Conservation (phyloP, 2,888 invertebrate species). For the Torymus aiolomorphi region DNA sequence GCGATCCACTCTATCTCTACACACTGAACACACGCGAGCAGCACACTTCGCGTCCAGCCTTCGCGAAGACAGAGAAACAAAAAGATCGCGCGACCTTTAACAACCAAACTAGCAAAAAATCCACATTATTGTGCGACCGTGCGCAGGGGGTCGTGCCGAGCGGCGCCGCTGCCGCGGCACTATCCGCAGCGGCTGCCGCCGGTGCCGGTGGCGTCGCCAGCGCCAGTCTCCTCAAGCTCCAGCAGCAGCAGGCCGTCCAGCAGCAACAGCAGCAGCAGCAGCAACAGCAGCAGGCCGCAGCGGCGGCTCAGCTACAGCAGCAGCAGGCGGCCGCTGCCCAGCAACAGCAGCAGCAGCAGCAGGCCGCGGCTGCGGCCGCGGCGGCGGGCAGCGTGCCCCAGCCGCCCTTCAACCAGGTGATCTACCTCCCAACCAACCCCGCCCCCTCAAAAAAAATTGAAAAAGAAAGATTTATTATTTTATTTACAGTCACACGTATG, state of each 20-base stretch:
- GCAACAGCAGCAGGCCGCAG: conserved; percentile 69
- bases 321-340: conserved; percentile 67
- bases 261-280: conserved; percentile 70
- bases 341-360: conserved; percentile 72
- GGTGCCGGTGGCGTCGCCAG: conserved; percentile 71
- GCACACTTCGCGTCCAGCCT: too few relatives aligned
- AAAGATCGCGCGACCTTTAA: too few relatives aligned
- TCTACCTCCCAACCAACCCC: not conserved
- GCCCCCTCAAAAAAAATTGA: too few relatives aligned
- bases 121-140: conserved; percentile 4
- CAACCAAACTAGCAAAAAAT: not conserved
- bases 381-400: conserved; percentile 69
- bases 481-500: too few relatives aligned
- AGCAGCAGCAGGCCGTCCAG: conserved; percentile 72
- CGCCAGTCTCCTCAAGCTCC: conserved; percentile 73
- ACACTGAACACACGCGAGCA: too few relatives aligned
- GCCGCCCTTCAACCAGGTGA: conserved; percentile 75
- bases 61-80: too few relatives aligned
- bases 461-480: too few relatives aligned
- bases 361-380: conserved; percentile 54
- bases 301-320: conserved; percentile 65
- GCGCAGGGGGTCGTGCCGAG: conserved; percentile 73
- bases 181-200: conserved; percentile 71
- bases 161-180: conserved; percentile 71
- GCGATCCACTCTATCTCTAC: too few relatives aligned